phyloP scores from a whole-genome alignment of 2,113 vertebrate species.

The Sebastes schlegelii region DNA sequence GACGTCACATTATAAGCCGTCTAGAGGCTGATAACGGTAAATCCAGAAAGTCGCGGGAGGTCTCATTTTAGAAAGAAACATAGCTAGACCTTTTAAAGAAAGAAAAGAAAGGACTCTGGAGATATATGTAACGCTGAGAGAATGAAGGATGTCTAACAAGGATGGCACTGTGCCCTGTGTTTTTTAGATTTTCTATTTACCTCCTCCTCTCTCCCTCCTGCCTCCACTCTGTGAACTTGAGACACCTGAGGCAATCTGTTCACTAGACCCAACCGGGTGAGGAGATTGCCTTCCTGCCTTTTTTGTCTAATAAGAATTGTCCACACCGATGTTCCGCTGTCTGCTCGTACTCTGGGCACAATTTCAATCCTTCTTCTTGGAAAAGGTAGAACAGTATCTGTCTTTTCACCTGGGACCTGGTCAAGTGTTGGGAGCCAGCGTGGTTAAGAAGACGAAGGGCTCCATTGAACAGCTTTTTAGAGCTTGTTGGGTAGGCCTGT shows the following conservation, averaged over 20 bases:
- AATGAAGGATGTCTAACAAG: not conserved
- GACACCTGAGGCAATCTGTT: conserved; percentile 46
- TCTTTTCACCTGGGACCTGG: not conserved
- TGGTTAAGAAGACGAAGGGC: not conserved
- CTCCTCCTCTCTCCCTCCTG: not conserved
- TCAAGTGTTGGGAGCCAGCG: not conserved
- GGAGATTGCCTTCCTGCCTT: conserved; percentile 33
- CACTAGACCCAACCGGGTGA: conserved; percentile 6
- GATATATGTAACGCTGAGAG: too few relatives aligned
- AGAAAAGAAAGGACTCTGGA: too few relatives aligned
- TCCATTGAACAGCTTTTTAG: conserved; percentile 18
- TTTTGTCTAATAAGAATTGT: conserved; percentile 30
- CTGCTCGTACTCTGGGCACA: not conserved
- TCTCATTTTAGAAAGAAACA: too few relatives aligned
- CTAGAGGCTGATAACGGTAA: too few relatives aligned
- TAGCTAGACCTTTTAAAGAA: too few relatives aligned
- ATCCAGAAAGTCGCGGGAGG: too few relatives aligned
- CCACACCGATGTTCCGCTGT: conserved; percentile 6
- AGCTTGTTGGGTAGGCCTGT: not conserved
- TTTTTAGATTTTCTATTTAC: conserved; percentile 19
- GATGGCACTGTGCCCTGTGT: conserved; percentile 5
- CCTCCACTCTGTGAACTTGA: conserved; percentile 13
- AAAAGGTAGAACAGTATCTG: not conserved
- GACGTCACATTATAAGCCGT: too few relatives aligned
- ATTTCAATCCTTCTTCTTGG: conserved; percentile 4